Conservation (phyloP, 1,140 invertebrate species). For the Lethocerus indicus region DNA sequence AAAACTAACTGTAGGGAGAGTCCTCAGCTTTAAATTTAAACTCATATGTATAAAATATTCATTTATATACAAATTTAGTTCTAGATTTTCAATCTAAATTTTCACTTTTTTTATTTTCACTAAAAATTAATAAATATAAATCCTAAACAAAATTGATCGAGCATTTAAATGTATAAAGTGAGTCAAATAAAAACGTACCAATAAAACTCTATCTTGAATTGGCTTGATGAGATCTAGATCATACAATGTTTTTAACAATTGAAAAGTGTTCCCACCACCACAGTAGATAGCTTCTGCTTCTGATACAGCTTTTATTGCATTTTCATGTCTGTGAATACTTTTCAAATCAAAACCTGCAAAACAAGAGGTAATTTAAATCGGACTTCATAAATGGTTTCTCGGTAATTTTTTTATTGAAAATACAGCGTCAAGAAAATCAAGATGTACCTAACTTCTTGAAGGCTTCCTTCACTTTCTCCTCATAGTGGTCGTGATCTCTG, state of each 20-base stretch:
- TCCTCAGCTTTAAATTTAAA: no score
- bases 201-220: constrained; percentile 40
- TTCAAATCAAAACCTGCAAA: constrained; percentile 32
- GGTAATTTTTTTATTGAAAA: background rate
- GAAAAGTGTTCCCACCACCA: constrained; percentile 65
- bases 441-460: constrained; percentile 40
- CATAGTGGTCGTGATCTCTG: constrained; percentile 45
- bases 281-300: constrained; percentile 53
- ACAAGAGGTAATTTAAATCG: background rate
- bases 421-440: constrained; percentile 10
- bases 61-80: no score
- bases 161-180: no score
- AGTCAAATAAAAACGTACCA: constrained; percentile 21
- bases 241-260: constrained; percentile 50
- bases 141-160: no score
- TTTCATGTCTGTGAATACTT: constrained; percentile 38
- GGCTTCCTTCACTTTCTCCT: constrained; percentile 36
- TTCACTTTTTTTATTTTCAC: no score
- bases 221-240: constrained; percentile 43
- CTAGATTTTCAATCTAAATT: no score
- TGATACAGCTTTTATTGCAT: constrained; percentile 33
- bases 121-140: no score
- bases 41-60: no score
- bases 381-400: no score
- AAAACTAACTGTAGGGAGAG: no score